A percentile compares a stretch with the other conserved stretches of the same genome.
phyloP scores from a whole-genome alignment of 2,888 invertebrate species.

The Microctonus brassicae region DNA sequence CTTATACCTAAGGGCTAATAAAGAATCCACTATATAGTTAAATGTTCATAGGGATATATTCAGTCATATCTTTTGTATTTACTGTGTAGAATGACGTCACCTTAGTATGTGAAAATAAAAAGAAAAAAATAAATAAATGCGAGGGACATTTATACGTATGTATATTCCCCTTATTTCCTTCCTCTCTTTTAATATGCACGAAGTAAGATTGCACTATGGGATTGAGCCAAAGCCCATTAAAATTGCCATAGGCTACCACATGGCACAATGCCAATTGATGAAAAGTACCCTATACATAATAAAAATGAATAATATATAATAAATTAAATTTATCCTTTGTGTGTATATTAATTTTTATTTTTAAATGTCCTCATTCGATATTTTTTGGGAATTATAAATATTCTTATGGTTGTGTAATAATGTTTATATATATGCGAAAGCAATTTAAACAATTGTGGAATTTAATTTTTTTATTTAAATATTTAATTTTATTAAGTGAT shows the following conservation, averaged over 20 bases:
- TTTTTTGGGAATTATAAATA: no score
- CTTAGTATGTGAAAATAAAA: background rate
- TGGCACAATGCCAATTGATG: constrained; percentile 9
- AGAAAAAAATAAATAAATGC: background rate
- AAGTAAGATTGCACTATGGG: background rate
- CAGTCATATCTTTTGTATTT: constrained; percentile 10
- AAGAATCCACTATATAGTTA: constrained; percentile 16
- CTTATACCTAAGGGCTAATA: constrained; percentile 27
- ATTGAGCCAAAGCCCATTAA: constrained; percentile 9
- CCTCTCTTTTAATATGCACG: constrained; percentile 3
- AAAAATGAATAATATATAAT: background rate
- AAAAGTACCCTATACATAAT: background rate
- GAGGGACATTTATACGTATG: no score
- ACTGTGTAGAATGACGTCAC: constrained; percentile 16
- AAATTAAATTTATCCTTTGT: no score
- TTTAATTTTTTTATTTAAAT: no score
- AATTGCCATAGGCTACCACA: constrained; percentile 6
- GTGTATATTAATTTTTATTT: no score
- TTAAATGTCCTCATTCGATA: no score
- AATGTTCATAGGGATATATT: background rate
- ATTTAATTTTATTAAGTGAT: no score
- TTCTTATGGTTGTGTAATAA: no score
- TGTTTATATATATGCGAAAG: no score
- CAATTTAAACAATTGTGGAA: no score
- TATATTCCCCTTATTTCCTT: background rate